Evolutionary conservation across 2,113 vertebrate species (phyloP).

Genomic region (Columba livia): DNA sequence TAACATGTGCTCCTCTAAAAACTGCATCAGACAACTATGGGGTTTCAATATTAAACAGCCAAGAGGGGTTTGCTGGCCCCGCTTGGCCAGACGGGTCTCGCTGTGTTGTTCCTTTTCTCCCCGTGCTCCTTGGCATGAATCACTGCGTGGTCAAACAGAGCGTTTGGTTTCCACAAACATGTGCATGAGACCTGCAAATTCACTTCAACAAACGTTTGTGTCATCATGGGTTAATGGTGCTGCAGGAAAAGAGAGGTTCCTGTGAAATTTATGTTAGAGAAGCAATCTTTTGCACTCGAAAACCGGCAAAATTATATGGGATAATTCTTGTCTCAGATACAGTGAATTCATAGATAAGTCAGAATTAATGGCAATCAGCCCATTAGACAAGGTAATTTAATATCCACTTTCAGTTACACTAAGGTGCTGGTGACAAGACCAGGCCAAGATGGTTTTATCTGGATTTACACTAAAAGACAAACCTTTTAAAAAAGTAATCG

Average conservation of each 20-base stretch:
- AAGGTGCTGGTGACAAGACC: slow-evolving; percentile 58
- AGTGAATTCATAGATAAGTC: slow-evolving; percentile 29
- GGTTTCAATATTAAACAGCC: background rate
- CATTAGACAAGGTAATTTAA: background rate
- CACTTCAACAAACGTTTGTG: background rate
- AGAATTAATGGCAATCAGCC: slow-evolving; percentile 63
- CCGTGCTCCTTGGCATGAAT: background rate
- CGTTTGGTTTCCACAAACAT: background rate
- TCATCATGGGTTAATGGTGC: background rate
- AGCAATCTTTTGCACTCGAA: background rate
- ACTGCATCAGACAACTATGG: background rate
- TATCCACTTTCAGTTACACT: slow-evolving; percentile 55
- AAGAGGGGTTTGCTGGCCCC: background rate
- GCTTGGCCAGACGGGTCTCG: background rate
- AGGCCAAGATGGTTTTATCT: slow-evolving; percentile 51
- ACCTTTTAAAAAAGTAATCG: slow-evolving; percentile 2
- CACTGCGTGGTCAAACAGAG: background rate
- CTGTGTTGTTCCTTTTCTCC: background rate
- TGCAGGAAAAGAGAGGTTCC: background rate
- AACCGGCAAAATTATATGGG: background rate
- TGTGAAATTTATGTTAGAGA: background rate
- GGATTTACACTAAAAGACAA: slow-evolving; percentile 22
- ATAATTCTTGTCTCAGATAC: background rate
- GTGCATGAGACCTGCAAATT: background rate
- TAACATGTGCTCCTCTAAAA: accelerated